These are phyloP conservation scores for Tetrax tetrax DNA, from an alignment of 2,113 vertebrate species.

Conservation along the genomic window DNA sequence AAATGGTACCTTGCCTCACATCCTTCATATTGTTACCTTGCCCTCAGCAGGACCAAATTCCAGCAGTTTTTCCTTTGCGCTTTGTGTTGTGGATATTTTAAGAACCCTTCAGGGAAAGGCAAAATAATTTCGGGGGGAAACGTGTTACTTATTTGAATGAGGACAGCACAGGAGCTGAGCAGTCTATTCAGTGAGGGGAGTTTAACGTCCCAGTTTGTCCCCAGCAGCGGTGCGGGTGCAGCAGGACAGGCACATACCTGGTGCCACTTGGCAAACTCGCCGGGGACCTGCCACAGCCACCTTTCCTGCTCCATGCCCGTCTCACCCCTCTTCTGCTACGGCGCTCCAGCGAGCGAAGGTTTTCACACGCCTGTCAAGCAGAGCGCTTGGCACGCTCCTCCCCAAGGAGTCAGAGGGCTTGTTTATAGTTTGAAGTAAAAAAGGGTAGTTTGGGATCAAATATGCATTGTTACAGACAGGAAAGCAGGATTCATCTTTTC, in stretches of 20 bases:
- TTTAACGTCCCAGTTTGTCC: not conserved
- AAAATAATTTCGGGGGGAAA: not conserved
- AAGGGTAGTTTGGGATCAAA: not conserved
- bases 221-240: rapidly evolving
- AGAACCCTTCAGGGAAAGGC: not conserved
- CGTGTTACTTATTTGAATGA: not conserved
- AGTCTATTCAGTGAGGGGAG: not conserved
- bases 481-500: not conserved
- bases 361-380: rapidly evolving
- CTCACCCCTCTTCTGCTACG: not conserved
- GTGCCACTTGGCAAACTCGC: not conserved
- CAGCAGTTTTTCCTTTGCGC: not conserved
- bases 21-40: slow-evolving; percentile 12
- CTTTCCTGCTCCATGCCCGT: rapidly evolving
- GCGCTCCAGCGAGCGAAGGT: rapidly evolving
- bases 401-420: not conserved
- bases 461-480: not conserved
- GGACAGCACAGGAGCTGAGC: not conserved
- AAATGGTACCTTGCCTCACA: not conserved
- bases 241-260: not conserved
- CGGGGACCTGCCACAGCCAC: not conserved
- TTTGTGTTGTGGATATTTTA: not conserved
- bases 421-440: not conserved
- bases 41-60: not conserved
- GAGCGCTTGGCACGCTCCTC: not conserved